Conservation (phyloP, 2,888 invertebrate species). For the Tryphoninae sp. region DNA sequence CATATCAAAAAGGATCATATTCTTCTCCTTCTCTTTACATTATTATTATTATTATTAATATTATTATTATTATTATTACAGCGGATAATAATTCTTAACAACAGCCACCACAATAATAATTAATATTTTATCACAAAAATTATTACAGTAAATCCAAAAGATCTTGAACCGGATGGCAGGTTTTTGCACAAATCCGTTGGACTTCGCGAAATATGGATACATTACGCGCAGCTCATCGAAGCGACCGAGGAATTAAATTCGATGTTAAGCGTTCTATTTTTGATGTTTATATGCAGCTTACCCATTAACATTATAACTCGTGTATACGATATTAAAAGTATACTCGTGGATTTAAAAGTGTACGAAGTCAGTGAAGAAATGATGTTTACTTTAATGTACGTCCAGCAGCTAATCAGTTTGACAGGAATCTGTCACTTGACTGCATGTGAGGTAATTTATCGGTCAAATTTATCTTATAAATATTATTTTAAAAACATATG, state of each 20-base stretch:
- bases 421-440: background rate
- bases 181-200: background rate
- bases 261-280: background rate
- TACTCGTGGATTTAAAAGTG: background rate
- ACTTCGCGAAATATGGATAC: slow-evolving; percentile 8
- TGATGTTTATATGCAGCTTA: background rate
- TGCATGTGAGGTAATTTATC: background rate
- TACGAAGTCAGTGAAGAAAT: background rate
- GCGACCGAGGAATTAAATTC: slow-evolving; percentile 15
- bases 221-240: background rate
- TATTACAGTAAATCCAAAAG: background rate
- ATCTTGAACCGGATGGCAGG: background rate
- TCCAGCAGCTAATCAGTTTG: background rate
- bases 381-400: background rate
- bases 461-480: background rate
- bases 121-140: background rate
- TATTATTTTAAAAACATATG: no score
- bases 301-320: background rate
- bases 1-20: no score
- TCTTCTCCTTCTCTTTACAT: no score
- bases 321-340: background rate
- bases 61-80: no score
- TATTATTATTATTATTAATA: no score
- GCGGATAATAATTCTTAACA: no score
- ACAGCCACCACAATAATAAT: background rate